Evolutionary conservation across 1,140 invertebrate species (phyloP).

Genomic region (Sarcophaga peregrina): DNA sequence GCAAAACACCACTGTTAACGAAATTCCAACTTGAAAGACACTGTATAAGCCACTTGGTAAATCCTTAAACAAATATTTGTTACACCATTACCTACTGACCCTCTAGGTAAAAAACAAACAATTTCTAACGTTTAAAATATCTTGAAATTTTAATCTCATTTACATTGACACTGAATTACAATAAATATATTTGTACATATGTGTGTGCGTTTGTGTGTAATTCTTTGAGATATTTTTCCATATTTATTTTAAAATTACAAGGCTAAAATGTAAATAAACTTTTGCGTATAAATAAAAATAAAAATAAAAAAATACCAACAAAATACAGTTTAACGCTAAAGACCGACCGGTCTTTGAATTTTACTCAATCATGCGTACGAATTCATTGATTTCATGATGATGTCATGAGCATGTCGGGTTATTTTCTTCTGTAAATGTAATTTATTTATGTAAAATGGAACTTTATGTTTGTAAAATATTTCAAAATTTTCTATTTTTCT

Average conservation of each 20-base stretch:
- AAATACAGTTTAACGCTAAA: too few relatives aligned
- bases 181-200: too few relatives aligned
- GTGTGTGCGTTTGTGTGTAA: not conserved
- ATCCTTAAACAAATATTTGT: too few relatives aligned
- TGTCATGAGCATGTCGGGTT: not conserved
- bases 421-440: not conserved
- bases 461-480: not conserved
- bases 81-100: too few relatives aligned
- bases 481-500: not conserved
- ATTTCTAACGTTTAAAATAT: too few relatives aligned
- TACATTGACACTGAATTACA: conserved; percentile 35
- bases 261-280: conserved; percentile 33
- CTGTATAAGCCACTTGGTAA: too few relatives aligned
- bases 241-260: not conserved
- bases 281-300: not conserved
- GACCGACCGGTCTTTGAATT: too few relatives aligned
- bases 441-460: not conserved
- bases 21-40: too few relatives aligned
- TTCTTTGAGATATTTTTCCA: not conserved
- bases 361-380: not conserved
- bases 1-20: too few relatives aligned
- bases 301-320: not conserved
- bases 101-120: too few relatives aligned
- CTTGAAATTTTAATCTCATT: conserved; percentile 1
- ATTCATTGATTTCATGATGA: not conserved